Conservation (phyloP, 2,113 vertebrate genomes). For the Hypomesus transpacificus region DNA sequence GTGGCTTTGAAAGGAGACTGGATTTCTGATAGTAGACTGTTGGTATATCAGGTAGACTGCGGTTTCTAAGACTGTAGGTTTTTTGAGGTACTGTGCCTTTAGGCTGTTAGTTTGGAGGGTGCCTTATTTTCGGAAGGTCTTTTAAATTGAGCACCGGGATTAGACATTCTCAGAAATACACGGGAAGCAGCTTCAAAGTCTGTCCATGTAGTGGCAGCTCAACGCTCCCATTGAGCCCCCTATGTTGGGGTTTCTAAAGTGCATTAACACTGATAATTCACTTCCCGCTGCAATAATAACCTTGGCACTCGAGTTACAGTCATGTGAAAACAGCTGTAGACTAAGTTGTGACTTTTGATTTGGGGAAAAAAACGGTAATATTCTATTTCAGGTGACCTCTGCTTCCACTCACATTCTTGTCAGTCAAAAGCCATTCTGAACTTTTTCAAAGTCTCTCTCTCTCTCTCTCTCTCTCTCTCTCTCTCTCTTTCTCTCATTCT, state of each 20-base stretch:
- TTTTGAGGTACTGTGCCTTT: background rate
- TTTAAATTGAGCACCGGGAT: background rate
- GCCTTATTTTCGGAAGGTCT: constrained; percentile 15
- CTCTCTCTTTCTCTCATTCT: background rate
- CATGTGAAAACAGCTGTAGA: constrained; percentile 48
- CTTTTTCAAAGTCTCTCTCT: constrained; percentile 9
- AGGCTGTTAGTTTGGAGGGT: background rate
- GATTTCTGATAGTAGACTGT: too few species aligned
- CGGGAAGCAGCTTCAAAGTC: background rate
- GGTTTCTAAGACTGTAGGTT: constrained; percentile 8
- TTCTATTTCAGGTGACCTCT: constrained; percentile 19
- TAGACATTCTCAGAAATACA: constrained; percentile 1
- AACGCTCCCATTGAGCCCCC: background rate
- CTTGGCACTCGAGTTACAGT: constrained; percentile 41
- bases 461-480: background rate
- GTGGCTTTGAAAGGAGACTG: background rate
- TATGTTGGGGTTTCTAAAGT: constrained; percentile 18
- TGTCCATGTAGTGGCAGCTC: background rate
- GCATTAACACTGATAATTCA: constrained; percentile 41
- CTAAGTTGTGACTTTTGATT: constrained; percentile 10
- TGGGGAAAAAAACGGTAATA: constrained; percentile 1
- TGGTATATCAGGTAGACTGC: background rate
- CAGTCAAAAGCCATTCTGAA: constrained; percentile 27
- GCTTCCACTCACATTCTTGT: constrained; percentile 2
- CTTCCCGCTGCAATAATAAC: constrained; percentile 40